These are phyloP conservation scores for Helarctos malayanus DNA, from an alignment of 2,797 vertebrate species.

Conservation along the genomic window DNA sequence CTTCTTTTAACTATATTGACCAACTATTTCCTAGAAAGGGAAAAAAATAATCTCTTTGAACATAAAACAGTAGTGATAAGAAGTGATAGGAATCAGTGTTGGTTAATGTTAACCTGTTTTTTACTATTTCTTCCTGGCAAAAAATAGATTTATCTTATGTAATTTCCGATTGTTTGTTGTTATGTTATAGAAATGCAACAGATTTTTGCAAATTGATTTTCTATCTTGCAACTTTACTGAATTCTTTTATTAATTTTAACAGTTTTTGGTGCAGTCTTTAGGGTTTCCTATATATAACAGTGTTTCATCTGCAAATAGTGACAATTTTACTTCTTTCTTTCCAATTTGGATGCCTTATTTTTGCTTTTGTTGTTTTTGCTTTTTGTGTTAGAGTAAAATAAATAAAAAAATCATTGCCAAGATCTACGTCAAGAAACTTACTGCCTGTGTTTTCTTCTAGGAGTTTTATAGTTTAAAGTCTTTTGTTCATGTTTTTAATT, in stretches of 20 bases:
- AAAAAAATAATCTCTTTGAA: background rate
- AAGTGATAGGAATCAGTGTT: background rate
- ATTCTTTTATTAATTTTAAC: background rate
- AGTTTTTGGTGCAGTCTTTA: background rate
- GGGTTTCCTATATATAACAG: background rate
- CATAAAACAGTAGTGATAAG: background rate
- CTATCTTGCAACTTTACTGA: background rate
- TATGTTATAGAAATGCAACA: background rate
- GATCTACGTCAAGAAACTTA: too few species aligned
- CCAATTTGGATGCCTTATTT: background rate
- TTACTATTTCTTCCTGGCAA: background rate
- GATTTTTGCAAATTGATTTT: background rate
- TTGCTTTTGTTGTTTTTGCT: too few species aligned
- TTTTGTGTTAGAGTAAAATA: too few species aligned
- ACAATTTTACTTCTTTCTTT: background rate
- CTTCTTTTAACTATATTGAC: background rate
- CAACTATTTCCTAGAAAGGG: background rate
- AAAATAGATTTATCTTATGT: background rate
- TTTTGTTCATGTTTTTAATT: too few species aligned
- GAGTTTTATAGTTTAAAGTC: too few species aligned
- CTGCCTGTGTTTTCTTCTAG: too few species aligned
- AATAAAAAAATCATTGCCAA: too few species aligned
- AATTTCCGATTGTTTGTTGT: background rate
- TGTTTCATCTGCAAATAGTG: background rate
- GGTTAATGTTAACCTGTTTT: background rate